Base-by-base conservation (phyloP, 2,113 vertebrate species). In the Amblyopsis rosae region DNA sequence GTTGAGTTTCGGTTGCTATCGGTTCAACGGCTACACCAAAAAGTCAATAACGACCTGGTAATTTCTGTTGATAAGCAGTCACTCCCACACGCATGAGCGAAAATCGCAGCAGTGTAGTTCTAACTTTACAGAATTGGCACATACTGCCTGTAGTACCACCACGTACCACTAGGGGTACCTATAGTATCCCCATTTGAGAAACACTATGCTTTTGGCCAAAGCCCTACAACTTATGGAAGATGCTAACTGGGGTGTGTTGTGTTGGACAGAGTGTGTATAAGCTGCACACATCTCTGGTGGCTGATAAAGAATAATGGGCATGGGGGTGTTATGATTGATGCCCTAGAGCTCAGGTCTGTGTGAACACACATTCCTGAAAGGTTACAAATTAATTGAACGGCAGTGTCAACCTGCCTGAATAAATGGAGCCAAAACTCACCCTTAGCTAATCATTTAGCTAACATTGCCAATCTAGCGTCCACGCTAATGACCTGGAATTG, bases 161-260 rank as follows among this genome's bases (percentile, higher is more conserved):
- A 26, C 2, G 26, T 26, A 26, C 26, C 26, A 26, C 26, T 26
- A 26, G 26, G 26, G 26, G 26, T 26, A 26, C 26, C 26, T 26
- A 26, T 26, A 26, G 2, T 26, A 26, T 2, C 26, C 26, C 26
- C 26, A 26, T 26, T 26, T 26, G 26, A 26, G 26, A 26, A 26
- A 26, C 26, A 26, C 26, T 26, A 26, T 26, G 26, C 76, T 79
- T 77, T 70, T 64, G 70, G 69, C 73, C 69, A 53, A 58, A 75
- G 67, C 73, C 77, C 75, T 45, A 79, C 75, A 85, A 85, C 82
- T 68, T 65, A 72, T 81, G 82, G 81, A 69, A 8, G 82, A 87
- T 86, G 76, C 75, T 26, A 26, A 26, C 26, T 45, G 10, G 70
- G 82, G 33, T 73, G 73, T 66, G 80, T 58, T 35, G 72, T 57